phyloP scores from a whole-genome alignment of 1,140 invertebrate species.

The Pogonomyrmex californicus region DNA sequence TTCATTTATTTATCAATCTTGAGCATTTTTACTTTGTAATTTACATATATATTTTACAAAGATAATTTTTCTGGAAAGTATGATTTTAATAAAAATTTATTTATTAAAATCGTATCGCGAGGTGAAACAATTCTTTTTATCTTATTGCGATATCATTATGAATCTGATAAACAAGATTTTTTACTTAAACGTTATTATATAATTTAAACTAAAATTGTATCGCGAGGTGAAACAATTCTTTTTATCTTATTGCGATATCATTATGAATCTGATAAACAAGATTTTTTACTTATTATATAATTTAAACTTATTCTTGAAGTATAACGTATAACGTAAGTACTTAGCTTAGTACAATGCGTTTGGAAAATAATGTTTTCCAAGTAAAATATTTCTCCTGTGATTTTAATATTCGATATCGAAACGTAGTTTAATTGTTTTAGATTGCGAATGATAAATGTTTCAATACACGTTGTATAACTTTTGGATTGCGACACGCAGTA shows the following conservation, averaged over 20 bases:
- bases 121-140: not conserved
- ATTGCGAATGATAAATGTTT: conserved; percentile 30
- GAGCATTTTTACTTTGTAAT: not conserved
- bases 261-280: not conserved
- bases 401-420: conserved; percentile 4
- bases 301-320: not conserved
- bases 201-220: no score
- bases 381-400: conserved; percentile 1
- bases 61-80: conserved; percentile 13
- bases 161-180: not conserved
- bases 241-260: not conserved
- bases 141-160: not conserved
- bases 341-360: not conserved
- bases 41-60: not conserved
- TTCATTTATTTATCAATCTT: not conserved
- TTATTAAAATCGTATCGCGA: not conserved
- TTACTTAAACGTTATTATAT: not conserved
- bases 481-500: not conserved
- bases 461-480: conserved; percentile 19
- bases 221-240: not conserved
- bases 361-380: not conserved
- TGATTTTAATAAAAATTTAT: conserved; percentile 2
- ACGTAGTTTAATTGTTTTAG: not conserved
- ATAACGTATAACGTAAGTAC: conserved; percentile 1
- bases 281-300: not conserved